A percentile compares a stretch with the other conserved stretches of the same genome.
Evolutionary conservation across 2,113 vertebrate genomes (phyloP).

Genomic region (Amblyopsis rosae): DNA sequence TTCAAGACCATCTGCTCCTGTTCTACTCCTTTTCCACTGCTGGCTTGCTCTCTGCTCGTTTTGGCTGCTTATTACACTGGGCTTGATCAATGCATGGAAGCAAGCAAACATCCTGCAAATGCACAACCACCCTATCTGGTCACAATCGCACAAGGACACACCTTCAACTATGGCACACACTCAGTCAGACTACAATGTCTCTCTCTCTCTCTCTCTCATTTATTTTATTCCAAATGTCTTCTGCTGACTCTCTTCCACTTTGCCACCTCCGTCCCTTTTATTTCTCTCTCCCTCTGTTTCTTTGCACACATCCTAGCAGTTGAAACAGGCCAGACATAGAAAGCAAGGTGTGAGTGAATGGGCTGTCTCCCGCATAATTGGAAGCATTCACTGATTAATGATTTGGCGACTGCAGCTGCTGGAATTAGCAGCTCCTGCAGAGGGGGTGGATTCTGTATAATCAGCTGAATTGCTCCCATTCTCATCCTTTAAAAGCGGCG

Average conservation of each 20-base stretch:
- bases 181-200: neutral
- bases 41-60: neutral
- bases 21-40: neutral
- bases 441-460: slow-evolving; percentile 60
- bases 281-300: slow-evolving; percentile 1
- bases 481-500: slow-evolving; percentile 37
- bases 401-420: slow-evolving; percentile 54
- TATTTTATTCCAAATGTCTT: neutral
- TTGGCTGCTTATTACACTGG: neutral
- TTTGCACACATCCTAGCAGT: slow-evolving; percentile 1
- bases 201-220: slow-evolving; percentile 7
- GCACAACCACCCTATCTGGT: neutral
- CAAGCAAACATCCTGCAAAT: neutral
- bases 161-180: neutral
- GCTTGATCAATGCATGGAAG: slow-evolving; percentile 10
- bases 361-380: slow-evolving; percentile 61
- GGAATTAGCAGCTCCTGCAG: slow-evolving; percentile 60
- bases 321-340: slow-evolving; percentile 45
- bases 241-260: neutral
- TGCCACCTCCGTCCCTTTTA: neutral
- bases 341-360: slow-evolving; percentile 59
- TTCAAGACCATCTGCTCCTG: slow-evolving; percentile 66
- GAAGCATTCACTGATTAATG: slow-evolving; percentile 70
- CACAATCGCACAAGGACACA: neutral
- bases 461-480: slow-evolving; percentile 61